Evolutionary conservation across 2,797 vertebrate genomes (phyloP).

Genomic region (Halcyon leucocephala): DNA sequence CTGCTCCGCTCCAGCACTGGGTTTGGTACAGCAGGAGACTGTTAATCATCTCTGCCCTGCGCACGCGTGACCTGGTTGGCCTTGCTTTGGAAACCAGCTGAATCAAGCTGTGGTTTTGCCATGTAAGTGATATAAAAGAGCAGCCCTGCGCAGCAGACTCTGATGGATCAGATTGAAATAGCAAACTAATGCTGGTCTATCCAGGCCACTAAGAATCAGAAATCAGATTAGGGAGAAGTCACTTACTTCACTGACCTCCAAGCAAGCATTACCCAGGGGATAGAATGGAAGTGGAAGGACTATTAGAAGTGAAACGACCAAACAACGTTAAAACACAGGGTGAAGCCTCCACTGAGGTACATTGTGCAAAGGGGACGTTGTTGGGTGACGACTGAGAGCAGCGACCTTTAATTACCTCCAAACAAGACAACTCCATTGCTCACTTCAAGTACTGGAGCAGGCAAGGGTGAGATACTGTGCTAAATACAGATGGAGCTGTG

Average conservation of each 20-base stretch:
- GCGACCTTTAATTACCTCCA: background rate
- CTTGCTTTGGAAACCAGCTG: background rate
- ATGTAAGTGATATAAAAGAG: conserved; percentile 23
- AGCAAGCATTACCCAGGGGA: background rate
- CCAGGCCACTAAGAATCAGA: conserved; percentile 54
- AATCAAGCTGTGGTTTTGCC: background rate
- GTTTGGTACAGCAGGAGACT: background rate
- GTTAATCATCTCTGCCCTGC: background rate
- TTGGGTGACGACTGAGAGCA: background rate
- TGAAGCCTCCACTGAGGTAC: background rate
- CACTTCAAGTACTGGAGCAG: background rate
- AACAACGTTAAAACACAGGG: background rate
- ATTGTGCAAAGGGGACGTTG: background rate
- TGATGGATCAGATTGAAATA: conserved; percentile 66
- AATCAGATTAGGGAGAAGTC: conserved; percentile 62
- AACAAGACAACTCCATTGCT: background rate
- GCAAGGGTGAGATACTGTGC: background rate
- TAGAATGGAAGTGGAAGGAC: background rate
- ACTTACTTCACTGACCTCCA: conserved; percentile 41
- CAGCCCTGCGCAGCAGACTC: background rate
- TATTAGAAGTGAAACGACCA: background rate
- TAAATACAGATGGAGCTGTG: background rate
- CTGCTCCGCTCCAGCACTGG: background rate
- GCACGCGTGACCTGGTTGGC: background rate
- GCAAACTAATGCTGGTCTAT: conserved; percentile 67